A percentile compares a stretch with the other conserved stretches of the same genome.
Conservation (phyloP, 1,140 invertebrate genomes). For the Artemia franciscana region DNA sequence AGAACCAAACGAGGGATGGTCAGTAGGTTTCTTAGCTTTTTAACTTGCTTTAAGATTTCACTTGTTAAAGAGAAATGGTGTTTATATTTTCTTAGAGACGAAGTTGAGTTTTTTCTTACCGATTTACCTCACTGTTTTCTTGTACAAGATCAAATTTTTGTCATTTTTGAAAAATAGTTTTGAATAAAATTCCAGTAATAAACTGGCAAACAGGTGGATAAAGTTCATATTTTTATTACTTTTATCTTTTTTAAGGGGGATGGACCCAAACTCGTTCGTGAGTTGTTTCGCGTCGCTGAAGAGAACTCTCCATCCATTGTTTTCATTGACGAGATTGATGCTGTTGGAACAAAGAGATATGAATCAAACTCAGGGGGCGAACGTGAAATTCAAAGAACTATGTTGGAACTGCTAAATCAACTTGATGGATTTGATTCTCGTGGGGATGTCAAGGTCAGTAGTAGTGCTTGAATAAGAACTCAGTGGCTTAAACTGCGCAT, state of each 20-base stretch:
- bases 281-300: conserved; percentile 92
- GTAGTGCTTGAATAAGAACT: no score
- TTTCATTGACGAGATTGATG: conserved; percentile 99
- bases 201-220: not conserved
- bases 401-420: conserved; percentile 97
- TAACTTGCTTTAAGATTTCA: no score
- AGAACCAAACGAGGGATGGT: no score
- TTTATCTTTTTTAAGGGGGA: conserved; percentile 42
- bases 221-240: conserved; percentile 4
- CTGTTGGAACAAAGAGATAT: conserved; percentile 96
- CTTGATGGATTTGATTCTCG: conserved; percentile 94
- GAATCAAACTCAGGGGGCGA: conserved; percentile 99
- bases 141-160: no score
- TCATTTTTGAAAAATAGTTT: not conserved
- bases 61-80: no score
- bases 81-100: no score
- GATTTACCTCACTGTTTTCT: no score
- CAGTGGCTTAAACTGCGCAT: no score
- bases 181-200: not conserved
- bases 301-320: conserved; percentile 99
- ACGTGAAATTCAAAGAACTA: conserved; percentile 96
- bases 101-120: no score
- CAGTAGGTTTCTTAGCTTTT: no score
- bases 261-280: conserved; percentile 92
- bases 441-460: conserved; percentile 61